Percentiles rank a stretch among this genome's conserved stretches.
These are phyloP conservation scores for Ostrea edulis DNA, from an alignment of 1,140 invertebrate species.

Conservation along the genomic window DNA sequence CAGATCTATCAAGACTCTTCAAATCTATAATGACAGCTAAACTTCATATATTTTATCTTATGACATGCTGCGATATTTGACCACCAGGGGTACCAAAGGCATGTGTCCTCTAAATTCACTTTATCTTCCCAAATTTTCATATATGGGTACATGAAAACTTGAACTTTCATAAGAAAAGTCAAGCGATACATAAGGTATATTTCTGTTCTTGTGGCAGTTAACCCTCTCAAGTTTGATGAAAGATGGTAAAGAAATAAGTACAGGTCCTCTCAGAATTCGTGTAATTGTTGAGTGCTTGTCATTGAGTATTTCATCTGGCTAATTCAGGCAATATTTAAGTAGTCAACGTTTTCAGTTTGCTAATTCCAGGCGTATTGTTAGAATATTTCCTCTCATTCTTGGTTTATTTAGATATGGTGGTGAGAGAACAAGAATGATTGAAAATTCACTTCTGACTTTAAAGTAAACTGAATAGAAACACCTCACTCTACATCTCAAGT, in stretches of 20 bases:
- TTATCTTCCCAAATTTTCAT: not conserved
- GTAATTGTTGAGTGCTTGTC: no score
- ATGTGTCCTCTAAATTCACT: not conserved
- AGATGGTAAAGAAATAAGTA: not conserved
- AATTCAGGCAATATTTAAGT: not conserved
- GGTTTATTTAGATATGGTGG: not conserved
- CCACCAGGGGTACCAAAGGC: not conserved
- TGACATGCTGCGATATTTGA: constrained; percentile 3
- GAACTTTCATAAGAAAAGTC: not conserved
- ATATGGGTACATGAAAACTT: not conserved
- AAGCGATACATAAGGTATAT: not conserved
- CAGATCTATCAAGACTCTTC: constrained; percentile 8
- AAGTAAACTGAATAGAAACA: not conserved
- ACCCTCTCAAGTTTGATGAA: constrained; percentile 11
- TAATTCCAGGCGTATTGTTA: not conserved
- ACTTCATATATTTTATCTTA: not conserved
- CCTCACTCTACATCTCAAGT: not conserved
- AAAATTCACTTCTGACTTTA: not conserved
- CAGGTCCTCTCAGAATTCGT: no score
- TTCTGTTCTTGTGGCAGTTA: not conserved
- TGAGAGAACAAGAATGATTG: not conserved
- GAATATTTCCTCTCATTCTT: not conserved
- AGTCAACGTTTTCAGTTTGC: not conserved
- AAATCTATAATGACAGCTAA: constrained; percentile 9
- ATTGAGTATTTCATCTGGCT: no score